These are phyloP conservation scores for Aphyosemion australe DNA, from an alignment of 2,113 vertebrate species.

Conservation along the genomic window DNA sequence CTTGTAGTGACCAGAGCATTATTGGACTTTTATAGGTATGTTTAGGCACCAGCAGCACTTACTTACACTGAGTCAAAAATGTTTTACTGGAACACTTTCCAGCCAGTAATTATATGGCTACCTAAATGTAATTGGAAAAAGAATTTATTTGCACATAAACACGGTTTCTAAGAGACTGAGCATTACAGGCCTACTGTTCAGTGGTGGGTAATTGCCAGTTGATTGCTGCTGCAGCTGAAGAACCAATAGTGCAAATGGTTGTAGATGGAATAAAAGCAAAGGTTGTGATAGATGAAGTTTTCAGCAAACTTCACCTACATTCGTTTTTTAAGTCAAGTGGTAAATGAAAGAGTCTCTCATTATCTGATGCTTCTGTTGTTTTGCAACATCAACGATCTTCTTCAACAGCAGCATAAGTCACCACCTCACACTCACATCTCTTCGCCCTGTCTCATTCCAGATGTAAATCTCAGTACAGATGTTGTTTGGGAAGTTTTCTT, in stretches of 20 bases:
- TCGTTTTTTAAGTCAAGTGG: constrained; percentile 5
- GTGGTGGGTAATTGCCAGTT: neutral
- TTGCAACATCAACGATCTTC: neutral
- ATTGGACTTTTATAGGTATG: constrained; percentile 1
- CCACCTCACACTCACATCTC: constrained; percentile 16
- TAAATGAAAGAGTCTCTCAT: constrained; percentile 17
- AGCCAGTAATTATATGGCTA: constrained; percentile 8
- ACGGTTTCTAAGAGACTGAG: neutral
- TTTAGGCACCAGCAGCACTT: neutral
- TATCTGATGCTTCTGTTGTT: constrained; percentile 11
- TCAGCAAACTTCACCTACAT: constrained; percentile 6
- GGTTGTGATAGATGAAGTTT: constrained; percentile 30
- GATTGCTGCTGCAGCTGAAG: neutral
- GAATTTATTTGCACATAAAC: constrained; percentile 1
- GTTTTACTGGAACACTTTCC: constrained; percentile 10
- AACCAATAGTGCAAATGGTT: neutral
- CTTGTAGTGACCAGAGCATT: neutral
- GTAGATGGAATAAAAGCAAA: constrained; percentile 21
- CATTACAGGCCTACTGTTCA: neutral
- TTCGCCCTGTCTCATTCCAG: constrained; percentile 32
- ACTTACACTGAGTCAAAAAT: constrained; percentile 1
- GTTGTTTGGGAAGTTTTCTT: constrained; percentile 57
- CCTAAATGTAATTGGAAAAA: constrained; percentile 1
- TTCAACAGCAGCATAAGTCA: constrained; percentile 1
- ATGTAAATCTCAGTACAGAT: constrained; percentile 53